Percentiles rank a stretch among this genome's conserved stretches.
Conservation (phyloP, 2,888 invertebrate genomes). For the Leuctra nigra region DNA sequence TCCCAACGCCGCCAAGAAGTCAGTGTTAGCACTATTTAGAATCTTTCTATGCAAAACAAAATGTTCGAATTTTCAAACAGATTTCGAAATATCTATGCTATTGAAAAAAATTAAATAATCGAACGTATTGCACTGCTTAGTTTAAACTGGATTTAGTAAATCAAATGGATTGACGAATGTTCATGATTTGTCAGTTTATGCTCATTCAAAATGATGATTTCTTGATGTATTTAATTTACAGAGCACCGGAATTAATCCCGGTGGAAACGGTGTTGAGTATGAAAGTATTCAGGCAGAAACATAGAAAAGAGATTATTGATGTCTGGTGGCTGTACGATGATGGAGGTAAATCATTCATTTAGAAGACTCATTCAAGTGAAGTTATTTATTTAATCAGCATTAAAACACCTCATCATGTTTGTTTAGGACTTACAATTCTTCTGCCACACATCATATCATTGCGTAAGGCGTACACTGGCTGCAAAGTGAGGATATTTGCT, state of each 20-base stretch:
- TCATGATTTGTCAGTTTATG: too few species aligned
- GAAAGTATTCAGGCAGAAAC: constrained; percentile 68
- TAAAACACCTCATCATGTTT: too few species aligned
- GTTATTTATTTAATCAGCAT: too few species aligned
- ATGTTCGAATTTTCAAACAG: too few species aligned
- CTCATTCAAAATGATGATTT: too few species aligned
- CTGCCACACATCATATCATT: constrained; percentile 80
- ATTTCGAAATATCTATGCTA: too few species aligned
- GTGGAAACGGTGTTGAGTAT: constrained; percentile 61
- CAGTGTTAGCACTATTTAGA: constrained; percentile 25
- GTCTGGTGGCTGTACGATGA: constrained; percentile 98
- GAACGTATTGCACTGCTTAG: too few species aligned
- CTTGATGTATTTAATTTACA: too few species aligned
- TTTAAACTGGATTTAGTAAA: too few species aligned
- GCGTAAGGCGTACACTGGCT: constrained; percentile 67
- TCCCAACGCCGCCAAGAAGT: not conserved
- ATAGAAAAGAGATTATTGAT: constrained; percentile 76
- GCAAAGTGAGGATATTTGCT: constrained; percentile 76
- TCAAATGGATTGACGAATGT: too few species aligned
- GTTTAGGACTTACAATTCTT: constrained; percentile 63
- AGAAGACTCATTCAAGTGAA: too few species aligned
- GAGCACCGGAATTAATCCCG: constrained; percentile 44
- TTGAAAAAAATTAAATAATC: too few species aligned
- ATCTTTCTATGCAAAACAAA: constrained; percentile 30
- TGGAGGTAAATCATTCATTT: constrained; percentile 50